These are phyloP conservation scores for Polydrusus cervinus DNA, from an alignment of 2,888 invertebrate species.

Conservation along the genomic window DNA sequence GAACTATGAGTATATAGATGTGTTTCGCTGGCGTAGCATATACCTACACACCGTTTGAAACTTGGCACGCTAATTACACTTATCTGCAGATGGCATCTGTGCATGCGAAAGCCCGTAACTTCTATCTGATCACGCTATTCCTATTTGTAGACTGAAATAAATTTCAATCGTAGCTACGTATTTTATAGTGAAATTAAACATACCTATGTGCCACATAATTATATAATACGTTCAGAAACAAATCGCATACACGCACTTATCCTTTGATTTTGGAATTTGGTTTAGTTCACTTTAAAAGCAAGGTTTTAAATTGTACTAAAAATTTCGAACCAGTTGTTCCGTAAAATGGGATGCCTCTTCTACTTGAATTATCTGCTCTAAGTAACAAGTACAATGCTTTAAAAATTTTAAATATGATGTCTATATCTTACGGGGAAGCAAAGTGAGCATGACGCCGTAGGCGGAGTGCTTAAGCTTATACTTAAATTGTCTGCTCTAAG, in stretches of 20 bases:
- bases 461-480: no score
- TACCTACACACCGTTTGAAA: constrained; percentile 58
- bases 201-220: constrained; percentile 44
- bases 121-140: constrained; percentile 63
- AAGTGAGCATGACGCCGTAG: no score
- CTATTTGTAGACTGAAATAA: constrained; percentile 63
- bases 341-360: no score
- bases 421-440: no score
- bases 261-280: constrained; percentile 8
- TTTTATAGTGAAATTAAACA: constrained; percentile 33
- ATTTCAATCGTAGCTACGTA: constrained; percentile 61
- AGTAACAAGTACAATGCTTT: no score
- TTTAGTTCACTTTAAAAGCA: constrained; percentile 1
- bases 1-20: constrained; percentile 44
- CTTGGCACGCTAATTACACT: constrained; percentile 62
- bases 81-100: constrained; percentile 64
- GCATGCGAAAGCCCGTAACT: constrained; percentile 63
- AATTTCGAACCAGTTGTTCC: no score
- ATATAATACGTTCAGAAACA: constrained; percentile 35
- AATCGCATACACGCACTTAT: constrained; percentile 30
- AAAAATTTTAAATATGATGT: no score
- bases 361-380: no score
- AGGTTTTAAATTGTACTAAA: not conserved
- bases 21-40: constrained; percentile 32
- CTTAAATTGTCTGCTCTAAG: no score